Evolutionary conservation across 2,888 invertebrate species (phyloP), one percentile per base, ranked within the genome.

Genomic region (Tridacna gigas): DNA sequence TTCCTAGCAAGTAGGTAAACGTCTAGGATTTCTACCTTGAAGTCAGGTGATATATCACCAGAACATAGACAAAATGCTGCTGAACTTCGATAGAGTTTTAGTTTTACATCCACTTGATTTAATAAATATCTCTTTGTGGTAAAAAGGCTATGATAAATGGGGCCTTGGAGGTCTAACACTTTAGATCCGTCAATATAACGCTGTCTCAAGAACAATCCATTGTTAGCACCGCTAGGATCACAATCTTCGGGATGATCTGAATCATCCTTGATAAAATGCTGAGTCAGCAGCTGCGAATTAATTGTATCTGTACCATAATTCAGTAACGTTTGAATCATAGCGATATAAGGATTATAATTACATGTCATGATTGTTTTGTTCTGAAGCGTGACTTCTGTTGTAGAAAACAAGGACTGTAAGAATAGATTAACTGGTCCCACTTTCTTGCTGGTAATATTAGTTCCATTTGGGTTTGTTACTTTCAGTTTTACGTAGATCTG

Each of bases 101-200:
- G n/a, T n/a, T n/a, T n/a, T n/a, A n/a, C n/a, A n/a, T n/a, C 83
- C 5, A 85, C 83, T 79, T 83, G 81, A 69, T 88, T 88, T 28
- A 88, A 74, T 25, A 88, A 73, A 67, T 81, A 87, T 48, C 80
- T 66, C 26, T 83, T 73, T n/a, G 78, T 63, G 5, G 78, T 84
- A 77, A 83, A 79, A 15, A 86, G 51, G 45, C 82, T 77, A 51
- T 80, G 82, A 60, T 79, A 83, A 12, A 86, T 75, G 0, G 83
- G 77, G 20, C 82, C 86, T 51, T 84, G 86, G 15, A 86, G 71
- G 12, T 86, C 80, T 15, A 83, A 13, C 0, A 65, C 67, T 74
- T 83, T 83, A 22, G 79, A 86, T 9, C 12, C 48, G 26, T 12
- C 26, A 18, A 77, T 81, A 45, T 77, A 74, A 28, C 61, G 74